A percentile compares a stretch with the other conserved stretches of the same genome.
phyloP scores from a whole-genome alignment of 2,888 invertebrate species.

The Pristionchus fissidentatus region DNA sequence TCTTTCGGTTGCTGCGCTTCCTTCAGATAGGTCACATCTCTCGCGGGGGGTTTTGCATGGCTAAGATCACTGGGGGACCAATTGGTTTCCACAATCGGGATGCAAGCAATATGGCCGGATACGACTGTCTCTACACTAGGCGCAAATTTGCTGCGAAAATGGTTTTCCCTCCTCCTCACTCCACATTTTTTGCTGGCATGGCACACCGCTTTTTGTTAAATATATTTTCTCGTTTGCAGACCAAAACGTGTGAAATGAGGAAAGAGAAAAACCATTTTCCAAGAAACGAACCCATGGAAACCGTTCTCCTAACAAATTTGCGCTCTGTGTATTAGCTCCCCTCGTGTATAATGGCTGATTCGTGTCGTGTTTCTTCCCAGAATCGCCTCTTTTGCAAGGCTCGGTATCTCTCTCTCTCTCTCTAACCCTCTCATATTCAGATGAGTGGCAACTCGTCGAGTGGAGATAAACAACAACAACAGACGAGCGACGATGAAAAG shows the following conservation, averaged over 20 bases:
- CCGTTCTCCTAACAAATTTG: no score
- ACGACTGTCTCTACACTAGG: no score
- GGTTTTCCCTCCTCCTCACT: not conserved
- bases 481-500: not conserved
- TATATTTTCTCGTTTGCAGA: not conserved
- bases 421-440: not conserved
- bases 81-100: slow-evolving; percentile 25
- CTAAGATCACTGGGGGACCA: slow-evolving; percentile 39
- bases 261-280: no score
- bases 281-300: no score
- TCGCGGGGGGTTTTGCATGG: slow-evolving; percentile 26
- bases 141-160: no score
- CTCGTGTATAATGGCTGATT: no score
- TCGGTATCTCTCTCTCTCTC: no score
- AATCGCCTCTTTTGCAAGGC: not conserved
- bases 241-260: not conserved
- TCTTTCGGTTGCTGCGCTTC: slow-evolving; percentile 37
- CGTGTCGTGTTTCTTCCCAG: not conserved
- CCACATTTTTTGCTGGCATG: not conserved
- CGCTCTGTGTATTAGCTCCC: no score
- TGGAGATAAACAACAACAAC: not conserved
- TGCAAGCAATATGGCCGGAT: no score
- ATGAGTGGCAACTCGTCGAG: not conserved
- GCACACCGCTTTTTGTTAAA: not conserved
- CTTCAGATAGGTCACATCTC: slow-evolving; percentile 47